Evolutionary conservation across 2,888 invertebrate genomes (phyloP).

Genomic region (Leptogaster cylindrica): DNA sequence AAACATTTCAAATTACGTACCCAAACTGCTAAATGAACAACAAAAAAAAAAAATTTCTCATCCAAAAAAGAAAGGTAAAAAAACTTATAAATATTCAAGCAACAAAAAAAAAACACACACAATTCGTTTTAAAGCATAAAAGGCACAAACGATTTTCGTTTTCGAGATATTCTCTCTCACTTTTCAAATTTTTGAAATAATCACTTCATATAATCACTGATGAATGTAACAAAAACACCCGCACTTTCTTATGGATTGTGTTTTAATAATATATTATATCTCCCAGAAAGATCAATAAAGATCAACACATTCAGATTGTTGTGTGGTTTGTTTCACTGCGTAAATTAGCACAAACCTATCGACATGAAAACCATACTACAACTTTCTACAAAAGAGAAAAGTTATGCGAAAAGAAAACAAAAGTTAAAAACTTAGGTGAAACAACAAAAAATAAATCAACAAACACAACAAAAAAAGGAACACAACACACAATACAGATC

Average conservation of each 20-base stretch:
- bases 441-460: too few species aligned
- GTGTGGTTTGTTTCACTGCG: constrained; percentile 3
- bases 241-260: too few species aligned
- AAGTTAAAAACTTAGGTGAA: too few species aligned
- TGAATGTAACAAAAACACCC: too few species aligned
- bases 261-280: neutral
- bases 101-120: constrained; percentile 4
- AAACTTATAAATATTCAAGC: neutral
- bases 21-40: too few species aligned
- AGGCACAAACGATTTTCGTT: neutral
- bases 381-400: constrained; percentile 36
- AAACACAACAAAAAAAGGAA: neutral
- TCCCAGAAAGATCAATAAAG: neutral
- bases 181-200: neutral
- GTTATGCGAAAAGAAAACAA: constrained; percentile 29
- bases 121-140: constrained; percentile 5
- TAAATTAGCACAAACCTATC: constrained; percentile 28
- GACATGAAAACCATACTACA: constrained; percentile 7
- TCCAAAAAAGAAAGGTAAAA: constrained; percentile 10
- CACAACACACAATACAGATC: too few species aligned
- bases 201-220: neutral
- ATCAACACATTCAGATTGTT: neutral
- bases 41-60: too few species aligned
- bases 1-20: too few species aligned
- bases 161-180: too few species aligned